phyloP scores from a whole-genome alignment of 2,888 invertebrate genomes.

The Pyrrhia umbra region DNA sequence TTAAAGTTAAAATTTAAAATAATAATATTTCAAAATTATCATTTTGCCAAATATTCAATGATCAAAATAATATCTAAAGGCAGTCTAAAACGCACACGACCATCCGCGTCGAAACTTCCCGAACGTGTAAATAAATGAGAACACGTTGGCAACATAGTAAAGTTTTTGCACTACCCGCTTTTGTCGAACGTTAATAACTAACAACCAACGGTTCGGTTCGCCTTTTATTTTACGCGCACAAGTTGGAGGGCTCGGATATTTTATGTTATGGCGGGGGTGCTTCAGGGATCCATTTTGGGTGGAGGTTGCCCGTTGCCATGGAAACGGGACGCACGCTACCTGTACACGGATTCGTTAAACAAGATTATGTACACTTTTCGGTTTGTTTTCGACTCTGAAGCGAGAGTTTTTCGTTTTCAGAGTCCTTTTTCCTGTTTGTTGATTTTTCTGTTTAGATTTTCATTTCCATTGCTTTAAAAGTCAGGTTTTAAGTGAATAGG shows the following conservation, averaged over 20 bases:
- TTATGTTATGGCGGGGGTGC: slow-evolving; percentile 68
- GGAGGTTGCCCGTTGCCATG: slow-evolving; percentile 73
- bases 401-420: slow-evolving; percentile 27
- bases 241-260: slow-evolving; percentile 67
- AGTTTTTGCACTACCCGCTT: slow-evolving; percentile 46
- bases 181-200: slow-evolving; percentile 61
- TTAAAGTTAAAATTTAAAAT: no score
- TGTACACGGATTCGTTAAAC: slow-evolving; percentile 45
- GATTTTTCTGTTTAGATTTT: neutral
- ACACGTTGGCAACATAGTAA: slow-evolving; percentile 31
- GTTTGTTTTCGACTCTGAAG: slow-evolving; percentile 45
- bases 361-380: slow-evolving; percentile 33
- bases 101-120: slow-evolving; percentile 19
- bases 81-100: slow-evolving; percentile 24
- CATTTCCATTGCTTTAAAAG: neutral
- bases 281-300: slow-evolving; percentile 60
- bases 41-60: neutral
- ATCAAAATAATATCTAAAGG: neutral
- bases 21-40: no score
- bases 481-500: neutral
- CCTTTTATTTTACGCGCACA: slow-evolving; percentile 64
- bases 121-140: slow-evolving; percentile 46
- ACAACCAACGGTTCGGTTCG: slow-evolving; percentile 56
- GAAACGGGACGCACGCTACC: slow-evolving; percentile 68
- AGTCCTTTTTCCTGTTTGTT: slow-evolving; percentile 14